Base-by-base conservation (phyloP, 1,140 invertebrate genomes). In the Asobara japonica region DNA sequence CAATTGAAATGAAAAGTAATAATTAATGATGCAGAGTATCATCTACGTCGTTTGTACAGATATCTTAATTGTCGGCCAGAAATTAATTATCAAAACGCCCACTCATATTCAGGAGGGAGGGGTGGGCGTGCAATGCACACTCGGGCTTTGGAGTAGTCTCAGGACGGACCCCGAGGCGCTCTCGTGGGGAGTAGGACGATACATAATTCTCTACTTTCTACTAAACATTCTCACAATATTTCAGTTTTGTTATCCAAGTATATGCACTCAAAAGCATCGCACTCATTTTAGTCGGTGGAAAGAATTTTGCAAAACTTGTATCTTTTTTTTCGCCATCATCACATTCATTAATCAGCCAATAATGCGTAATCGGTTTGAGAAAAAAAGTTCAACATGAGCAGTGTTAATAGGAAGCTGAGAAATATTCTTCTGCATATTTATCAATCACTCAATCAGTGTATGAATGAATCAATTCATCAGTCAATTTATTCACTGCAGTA, bases 41-140 rank as follows among this genome's bases (percentile, higher is more conserved):
- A 29, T 29, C 13, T 31, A 64, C 27, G 56, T 68, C 51, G 70
- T 76, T 73, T 56, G 68, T 70, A 56, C 56, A 60, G 78, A 82
- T 82, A 80, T 80, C 80, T 82, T 82, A 82, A 82, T 82, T 82
- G 78, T 80, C 74, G 30, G 73, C 77, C 74, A 77, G 78, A 80
- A 82, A 82, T 82, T 82, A 82, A 82, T 82, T 80, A 82, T 74
- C 36, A 74, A 74, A 80, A 82, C 80, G 80, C 80, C 80, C 77
- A 82, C 75, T 65, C 66, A 31, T 64, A 13, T 70, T 65, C 16
- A 51, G 70, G 67, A 27, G 27, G 62, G n/a, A n/a, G 65, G 41
- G 62, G 72, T 69, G 78, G 78, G 76, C 60, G 75, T 41, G 56
- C 27, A 29, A 8, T 69, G 79, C 31, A 33, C 74, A 78, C 77